phyloP scores from a whole-genome alignment of 2,113 vertebrate genomes.

The Heliornis fulica region DNA sequence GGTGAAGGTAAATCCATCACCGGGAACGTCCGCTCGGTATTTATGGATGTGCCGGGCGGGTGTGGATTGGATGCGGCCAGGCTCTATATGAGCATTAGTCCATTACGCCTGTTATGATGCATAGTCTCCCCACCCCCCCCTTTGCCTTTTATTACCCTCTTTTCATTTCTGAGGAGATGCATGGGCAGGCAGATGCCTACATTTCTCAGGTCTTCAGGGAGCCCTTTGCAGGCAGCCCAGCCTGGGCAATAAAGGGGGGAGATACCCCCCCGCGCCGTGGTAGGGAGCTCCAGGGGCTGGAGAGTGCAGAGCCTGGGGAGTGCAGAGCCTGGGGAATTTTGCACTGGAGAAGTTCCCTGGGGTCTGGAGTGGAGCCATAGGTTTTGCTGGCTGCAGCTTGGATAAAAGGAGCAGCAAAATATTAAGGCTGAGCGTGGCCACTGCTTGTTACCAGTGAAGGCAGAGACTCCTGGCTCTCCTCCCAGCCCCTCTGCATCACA shows the following conservation, averaged over 20 bases:
- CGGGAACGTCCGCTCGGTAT: not conserved
- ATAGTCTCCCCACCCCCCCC: not conserved
- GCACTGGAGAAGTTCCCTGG: accelerated
- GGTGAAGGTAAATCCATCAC: slow-evolving; percentile 24
- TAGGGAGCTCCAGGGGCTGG: not conserved
- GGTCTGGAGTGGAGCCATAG: accelerated
- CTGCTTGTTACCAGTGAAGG: not conserved
- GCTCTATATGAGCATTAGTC: slow-evolving; percentile 40
- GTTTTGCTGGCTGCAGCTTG: not conserved
- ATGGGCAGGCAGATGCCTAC: slow-evolving; percentile 36
- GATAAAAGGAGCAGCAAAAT: not conserved
- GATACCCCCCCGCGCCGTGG: not conserved
- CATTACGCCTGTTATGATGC: slow-evolving; percentile 17
- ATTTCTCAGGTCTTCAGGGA: slow-evolving; percentile 26
- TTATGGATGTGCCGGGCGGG: slow-evolving; percentile 40
- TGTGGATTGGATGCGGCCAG: slow-evolving; percentile 27
- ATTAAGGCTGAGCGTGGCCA: accelerated
- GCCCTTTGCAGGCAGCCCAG: slow-evolving; percentile 33
- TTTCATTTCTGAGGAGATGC: slow-evolving; percentile 46
- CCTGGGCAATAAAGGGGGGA: not conserved
- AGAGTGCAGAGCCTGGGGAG: not conserved
- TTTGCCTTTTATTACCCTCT: slow-evolving; percentile 30
- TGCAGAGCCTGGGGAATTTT: not conserved
- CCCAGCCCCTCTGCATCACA: accelerated
- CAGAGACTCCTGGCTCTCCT: not conserved